Percentiles rank a stretch among this genome's conserved stretches.
Conservation (phyloP, 2,797 vertebrate genomes). For the Valencia hispanica region DNA sequence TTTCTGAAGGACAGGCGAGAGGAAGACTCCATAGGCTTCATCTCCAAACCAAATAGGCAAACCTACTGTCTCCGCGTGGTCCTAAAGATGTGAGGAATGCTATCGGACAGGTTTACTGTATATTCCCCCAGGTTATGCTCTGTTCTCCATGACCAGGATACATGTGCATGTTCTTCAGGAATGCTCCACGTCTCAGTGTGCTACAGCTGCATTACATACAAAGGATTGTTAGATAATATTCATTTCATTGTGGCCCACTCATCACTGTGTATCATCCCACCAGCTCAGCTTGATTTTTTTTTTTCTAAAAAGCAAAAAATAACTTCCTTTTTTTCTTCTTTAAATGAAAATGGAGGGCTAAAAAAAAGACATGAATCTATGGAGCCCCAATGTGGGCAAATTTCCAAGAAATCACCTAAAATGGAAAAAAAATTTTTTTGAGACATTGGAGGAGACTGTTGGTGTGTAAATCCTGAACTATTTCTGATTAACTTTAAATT, state of each 20-base stretch:
- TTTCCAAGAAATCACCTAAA: not conserved
- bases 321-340: not conserved
- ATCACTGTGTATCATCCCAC: not conserved
- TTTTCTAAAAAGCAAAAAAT: not conserved
- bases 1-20: slow-evolving; percentile 26
- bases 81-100: not conserved
- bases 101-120: slow-evolving; percentile 37
- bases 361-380: not conserved
- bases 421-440: not conserved
- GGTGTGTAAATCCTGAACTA: not conserved
- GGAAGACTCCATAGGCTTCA: slow-evolving; percentile 34
- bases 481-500: not conserved
- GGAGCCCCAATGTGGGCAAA: not conserved
- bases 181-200: slow-evolving; percentile 20
- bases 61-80: not conserved
- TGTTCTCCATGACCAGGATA: not conserved
- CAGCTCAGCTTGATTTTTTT: not conserved
- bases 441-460: not conserved
- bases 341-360: not conserved
- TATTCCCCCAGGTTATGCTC: slow-evolving; percentile 15
- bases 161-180: slow-evolving; percentile 3
- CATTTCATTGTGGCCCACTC: not conserved
- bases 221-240: not conserved
- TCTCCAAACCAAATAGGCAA: slow-evolving; percentile 37
- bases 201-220: not conserved